A percentile compares a stretch with the other conserved stretches of the same genome.
These are phyloP conservation scores for Drosophila borealis DNA, from an alignment of 2,888 invertebrate species.

Conservation along the genomic window DNA sequence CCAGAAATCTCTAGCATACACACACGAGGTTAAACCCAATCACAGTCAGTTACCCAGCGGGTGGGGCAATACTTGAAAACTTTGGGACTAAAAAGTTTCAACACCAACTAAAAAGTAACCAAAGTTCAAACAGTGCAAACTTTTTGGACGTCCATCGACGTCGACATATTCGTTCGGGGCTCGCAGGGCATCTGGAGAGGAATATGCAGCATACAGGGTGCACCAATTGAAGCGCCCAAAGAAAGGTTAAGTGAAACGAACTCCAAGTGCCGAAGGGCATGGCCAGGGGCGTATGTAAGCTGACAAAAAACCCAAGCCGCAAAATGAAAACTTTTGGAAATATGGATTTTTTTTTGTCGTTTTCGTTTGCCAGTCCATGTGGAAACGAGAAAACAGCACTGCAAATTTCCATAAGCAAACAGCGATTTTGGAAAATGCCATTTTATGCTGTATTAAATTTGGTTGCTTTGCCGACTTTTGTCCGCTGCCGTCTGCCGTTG, in stretches of 20 bases:
- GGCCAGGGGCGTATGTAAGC: constrained; percentile 41
- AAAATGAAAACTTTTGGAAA: constrained; percentile 69
- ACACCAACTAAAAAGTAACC: constrained; percentile 53
- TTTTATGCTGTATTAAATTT: constrained; percentile 56
- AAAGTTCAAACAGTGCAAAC: constrained; percentile 69
- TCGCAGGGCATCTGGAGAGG: constrained; percentile 8
- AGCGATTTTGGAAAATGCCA: constrained; percentile 63
- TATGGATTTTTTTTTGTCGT: constrained; percentile 6
- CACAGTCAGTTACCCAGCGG: constrained; percentile 6
- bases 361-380: not conserved
- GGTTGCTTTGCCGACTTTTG: constrained; percentile 31
- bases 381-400: constrained; percentile 10
- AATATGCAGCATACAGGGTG: constrained; percentile 31
- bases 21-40: not conserved
- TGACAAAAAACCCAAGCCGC: constrained; percentile 63
- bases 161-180: constrained; percentile 58
- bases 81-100: constrained; percentile 57
- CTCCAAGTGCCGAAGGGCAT: constrained; percentile 50
- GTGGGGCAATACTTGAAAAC: constrained; percentile 42
- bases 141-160: constrained; percentile 54
- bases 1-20: constrained; percentile 11
- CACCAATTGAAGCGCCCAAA: constrained; percentile 17
- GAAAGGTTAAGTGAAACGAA: constrained; percentile 74
- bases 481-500: constrained; percentile 4
- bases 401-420: constrained; percentile 68